Base-by-base conservation (phyloP, 2,113 vertebrate genomes). In the Pangasianodon hypophthalmus region DNA sequence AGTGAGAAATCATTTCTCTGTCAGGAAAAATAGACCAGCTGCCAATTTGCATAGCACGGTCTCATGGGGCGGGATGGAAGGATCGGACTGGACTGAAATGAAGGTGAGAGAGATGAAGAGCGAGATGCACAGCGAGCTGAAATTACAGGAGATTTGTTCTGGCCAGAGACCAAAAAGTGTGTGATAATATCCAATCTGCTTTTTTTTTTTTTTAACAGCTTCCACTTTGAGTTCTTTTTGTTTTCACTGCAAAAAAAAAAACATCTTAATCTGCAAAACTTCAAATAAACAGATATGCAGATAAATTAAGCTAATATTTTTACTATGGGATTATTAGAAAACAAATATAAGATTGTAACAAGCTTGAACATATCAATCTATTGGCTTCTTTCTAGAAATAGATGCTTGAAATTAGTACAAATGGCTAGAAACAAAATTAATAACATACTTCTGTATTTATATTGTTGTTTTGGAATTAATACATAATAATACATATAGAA, bases 21-120 rank as follows among this genome's bases (percentile, higher is more conserved):
- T 77, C 73, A 24, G 29, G 73, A 41, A 85, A 85, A 75, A 75
- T 52, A 87, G 50, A 77, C n/a, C 71, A 77, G 52, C n/a, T 11
- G 48, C 52, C 85, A 87, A 75, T 54, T 77, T 58, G 19, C 64
- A 56, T 44, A 77, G 32, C 32, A 41, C 1, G 0, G 73, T 46
- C 71, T 87, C 21, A 32, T 11, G 73, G 73, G 58, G 1, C 14
- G 13, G 24, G 85, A 75, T 77, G 41, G 48, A 79, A 80, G 58
- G 41, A 6, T 64, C 3, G 32, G 21, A 44, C 0, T 16, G 71
- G 37, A 87, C 56, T 62, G 26, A 87, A 84, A 77, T 18, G 84
- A 67, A 60, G 46, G 56, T 60, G 41, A 62, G 69, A 62, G 44
- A 85, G 26, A 77, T 24, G 21, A 73, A 89, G 67, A 21, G 24